phyloP scores from a whole-genome alignment of 2,888 invertebrate genomes.

The Spilosoma lubricipeda region DNA sequence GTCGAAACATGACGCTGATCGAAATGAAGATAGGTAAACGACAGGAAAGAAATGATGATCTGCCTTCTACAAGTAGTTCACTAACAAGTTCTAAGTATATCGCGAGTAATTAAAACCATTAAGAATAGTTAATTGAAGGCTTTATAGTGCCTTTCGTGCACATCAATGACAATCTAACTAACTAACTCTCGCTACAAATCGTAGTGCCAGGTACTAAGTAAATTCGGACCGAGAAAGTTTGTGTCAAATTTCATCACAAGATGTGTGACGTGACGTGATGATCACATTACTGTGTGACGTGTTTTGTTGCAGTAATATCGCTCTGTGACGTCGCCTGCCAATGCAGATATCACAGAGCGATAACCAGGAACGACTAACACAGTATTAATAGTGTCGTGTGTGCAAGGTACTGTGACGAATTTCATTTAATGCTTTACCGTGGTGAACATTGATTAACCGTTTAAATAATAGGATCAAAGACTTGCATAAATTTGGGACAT shows the following conservation, averaged over 20 bases:
- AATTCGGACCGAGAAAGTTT: slow-evolving; percentile 5
- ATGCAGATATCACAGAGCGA: too few species aligned
- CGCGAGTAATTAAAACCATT: too few species aligned
- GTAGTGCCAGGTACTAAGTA: not conserved
- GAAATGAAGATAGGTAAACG: not conserved
- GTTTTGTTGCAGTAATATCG: not conserved
- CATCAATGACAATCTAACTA: not conserved
- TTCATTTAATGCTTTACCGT: not conserved
- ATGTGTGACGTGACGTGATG: not conserved
- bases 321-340: slow-evolving; percentile 15
- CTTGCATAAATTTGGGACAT: not conserved
- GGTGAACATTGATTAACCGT: not conserved
- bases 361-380: too few species aligned
- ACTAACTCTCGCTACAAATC: not conserved
- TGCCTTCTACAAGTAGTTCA: not conserved
- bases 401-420: slow-evolving; percentile 1
- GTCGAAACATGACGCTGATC: not conserved
- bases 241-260: slow-evolving; percentile 4
- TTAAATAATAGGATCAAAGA: not conserved
- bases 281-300: slow-evolving; percentile 2
- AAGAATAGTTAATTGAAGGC: too few species aligned
- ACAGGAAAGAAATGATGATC: not conserved
- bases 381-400: not conserved
- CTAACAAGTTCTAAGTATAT: too few species aligned
- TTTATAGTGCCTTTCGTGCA: too few species aligned